Conservation (phyloP, 2,113 vertebrate species). For the Lycaon pictus region DNA sequence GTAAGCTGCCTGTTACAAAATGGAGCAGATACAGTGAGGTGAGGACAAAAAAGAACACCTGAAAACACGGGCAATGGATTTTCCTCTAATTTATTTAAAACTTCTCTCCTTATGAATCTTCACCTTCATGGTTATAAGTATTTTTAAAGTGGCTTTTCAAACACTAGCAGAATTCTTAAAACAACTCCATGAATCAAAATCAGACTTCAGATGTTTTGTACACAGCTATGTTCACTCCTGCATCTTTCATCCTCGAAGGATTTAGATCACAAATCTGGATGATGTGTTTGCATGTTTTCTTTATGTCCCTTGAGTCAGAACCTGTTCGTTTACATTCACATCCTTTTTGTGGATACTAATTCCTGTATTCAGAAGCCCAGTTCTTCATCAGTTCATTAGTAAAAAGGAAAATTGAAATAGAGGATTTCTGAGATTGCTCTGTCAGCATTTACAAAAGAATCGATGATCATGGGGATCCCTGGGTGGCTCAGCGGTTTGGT, state of each 20-base stretch:
- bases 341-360: background rate
- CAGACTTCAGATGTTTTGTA: background rate
- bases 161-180: background rate
- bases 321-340: background rate
- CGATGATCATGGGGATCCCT: background rate
- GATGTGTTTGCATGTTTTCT: background rate
- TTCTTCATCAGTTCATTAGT: background rate
- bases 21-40: background rate
- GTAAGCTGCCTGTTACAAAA: background rate
- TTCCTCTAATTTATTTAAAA: background rate
- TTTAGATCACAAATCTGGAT: background rate
- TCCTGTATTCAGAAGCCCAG: constrained; percentile 9
- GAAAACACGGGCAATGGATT: constrained; percentile 7
- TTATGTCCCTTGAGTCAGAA: background rate
- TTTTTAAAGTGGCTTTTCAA: background rate
- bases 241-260: background rate
- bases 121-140: background rate
- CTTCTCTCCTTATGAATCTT: background rate
- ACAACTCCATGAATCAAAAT: background rate
- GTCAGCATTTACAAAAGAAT: constrained; percentile 31
- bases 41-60: constrained; percentile 11
- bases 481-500: no score
- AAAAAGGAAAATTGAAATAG: background rate
- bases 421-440: background rate
- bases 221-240: background rate